Percentiles rank a stretch among this genome's conserved stretches.
phyloP scores from a whole-genome alignment of 1,140 invertebrate genomes.

The Carcinoscorpius rotundicauda region DNA sequence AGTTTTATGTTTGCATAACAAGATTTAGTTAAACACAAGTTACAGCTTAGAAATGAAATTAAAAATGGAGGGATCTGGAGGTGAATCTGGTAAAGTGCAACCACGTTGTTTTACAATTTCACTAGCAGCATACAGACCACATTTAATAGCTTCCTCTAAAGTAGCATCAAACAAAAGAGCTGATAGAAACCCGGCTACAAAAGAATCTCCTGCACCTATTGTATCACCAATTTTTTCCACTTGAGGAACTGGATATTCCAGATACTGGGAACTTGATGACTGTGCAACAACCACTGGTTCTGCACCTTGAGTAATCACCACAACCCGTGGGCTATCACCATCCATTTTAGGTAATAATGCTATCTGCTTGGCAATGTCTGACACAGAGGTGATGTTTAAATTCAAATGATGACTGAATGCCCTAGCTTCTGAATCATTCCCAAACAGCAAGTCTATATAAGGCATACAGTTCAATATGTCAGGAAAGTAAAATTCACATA shows the following conservation, averaged over 20 bases:
- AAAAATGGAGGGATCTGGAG: too few relatives aligned
- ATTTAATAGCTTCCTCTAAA: constrained; percentile 66
- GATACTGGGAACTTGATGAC: not conserved
- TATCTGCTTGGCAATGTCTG: too few relatives aligned
- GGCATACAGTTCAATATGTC: not conserved
- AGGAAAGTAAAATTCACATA: not conserved
- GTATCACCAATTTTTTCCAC: not conserved
- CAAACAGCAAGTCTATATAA: not conserved
- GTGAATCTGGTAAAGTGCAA: constrained; percentile 36
- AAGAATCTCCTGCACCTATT: not conserved
- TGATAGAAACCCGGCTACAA: not conserved
- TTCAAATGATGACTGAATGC: too few relatives aligned
- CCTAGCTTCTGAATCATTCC: not conserved
- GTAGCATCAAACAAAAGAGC: constrained; percentile 17
- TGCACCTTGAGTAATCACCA: too few relatives aligned
- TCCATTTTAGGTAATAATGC: too few relatives aligned
- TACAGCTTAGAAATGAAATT: too few relatives aligned
- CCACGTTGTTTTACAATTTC: constrained; percentile 75
- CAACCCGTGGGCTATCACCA: too few relatives aligned
- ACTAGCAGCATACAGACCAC: constrained; percentile 74
- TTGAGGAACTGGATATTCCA: not conserved
- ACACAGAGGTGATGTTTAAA: too few relatives aligned
- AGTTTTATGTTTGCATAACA: too few relatives aligned
- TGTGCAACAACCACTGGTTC: too few relatives aligned
- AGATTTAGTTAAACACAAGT: too few relatives aligned